Evolutionary conservation across 1,140 invertebrate species (phyloP).

Genomic region (Zophobas morio): DNA sequence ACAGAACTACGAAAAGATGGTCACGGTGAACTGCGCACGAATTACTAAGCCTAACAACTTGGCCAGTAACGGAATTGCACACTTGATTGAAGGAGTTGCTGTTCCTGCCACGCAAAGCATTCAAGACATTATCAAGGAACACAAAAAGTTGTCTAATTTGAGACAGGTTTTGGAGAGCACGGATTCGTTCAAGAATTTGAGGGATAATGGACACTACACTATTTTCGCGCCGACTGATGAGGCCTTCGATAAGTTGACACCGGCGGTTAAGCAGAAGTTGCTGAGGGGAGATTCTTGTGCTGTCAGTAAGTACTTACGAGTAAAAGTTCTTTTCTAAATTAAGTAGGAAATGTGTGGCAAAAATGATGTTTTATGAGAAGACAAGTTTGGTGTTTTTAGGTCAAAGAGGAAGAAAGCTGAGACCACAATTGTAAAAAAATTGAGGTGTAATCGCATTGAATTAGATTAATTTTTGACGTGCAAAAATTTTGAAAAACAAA

Average conservation of each 20-base stretch:
- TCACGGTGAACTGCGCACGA: slow-evolving; percentile 73
- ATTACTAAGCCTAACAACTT: slow-evolving; percentile 68
- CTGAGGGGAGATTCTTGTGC: slow-evolving; percentile 69
- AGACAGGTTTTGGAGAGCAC: slow-evolving; percentile 69
- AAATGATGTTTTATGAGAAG: too few relatives aligned
- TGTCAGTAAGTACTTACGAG: slow-evolving; percentile 64
- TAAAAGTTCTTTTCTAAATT: too few relatives aligned
- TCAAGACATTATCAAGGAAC: slow-evolving; percentile 66
- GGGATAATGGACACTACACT: slow-evolving; percentile 73
- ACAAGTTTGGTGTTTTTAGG: too few relatives aligned
- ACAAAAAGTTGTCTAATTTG: slow-evolving; percentile 62
- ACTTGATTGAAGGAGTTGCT: slow-evolving; percentile 76
- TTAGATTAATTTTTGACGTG: too few relatives aligned
- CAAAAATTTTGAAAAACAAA: too few relatives aligned
- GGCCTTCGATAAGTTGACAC: slow-evolving; percentile 73
- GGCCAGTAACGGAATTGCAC: slow-evolving; percentile 79
- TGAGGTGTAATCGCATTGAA: too few relatives aligned
- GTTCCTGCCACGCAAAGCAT: slow-evolving; percentile 70
- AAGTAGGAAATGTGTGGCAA: too few relatives aligned
- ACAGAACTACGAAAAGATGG: slow-evolving; percentile 65
- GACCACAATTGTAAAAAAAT: too few relatives aligned
- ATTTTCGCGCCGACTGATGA: slow-evolving; percentile 78
- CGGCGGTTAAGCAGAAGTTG: slow-evolving; percentile 66
- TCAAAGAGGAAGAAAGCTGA: too few relatives aligned
- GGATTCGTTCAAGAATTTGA: slow-evolving; percentile 69